Base-by-base conservation (phyloP, 1,140 invertebrate genomes). In the Aradophagus sp. region DNA sequence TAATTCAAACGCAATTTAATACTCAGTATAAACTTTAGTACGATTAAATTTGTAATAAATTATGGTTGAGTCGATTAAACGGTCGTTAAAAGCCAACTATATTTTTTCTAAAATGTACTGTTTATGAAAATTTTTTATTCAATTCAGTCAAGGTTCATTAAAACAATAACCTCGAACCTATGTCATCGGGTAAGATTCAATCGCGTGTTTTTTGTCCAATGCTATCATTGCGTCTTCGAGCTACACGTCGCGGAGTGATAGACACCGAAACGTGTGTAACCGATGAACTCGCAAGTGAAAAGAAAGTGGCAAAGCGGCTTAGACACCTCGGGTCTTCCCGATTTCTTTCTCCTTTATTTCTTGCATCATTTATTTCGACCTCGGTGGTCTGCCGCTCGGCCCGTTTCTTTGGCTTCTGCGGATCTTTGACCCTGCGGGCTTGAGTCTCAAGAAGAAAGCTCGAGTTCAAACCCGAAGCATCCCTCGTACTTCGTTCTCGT, bases 241-340 rank as follows among this genome's bases (percentile, higher is more conserved):
- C 45, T 16, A 23, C 31, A 23, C 29, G 29, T n/a, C n/a, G 14
- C 29, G 14, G 8, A 12, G 23, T 53, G 38, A 53, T 34, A 53
- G 26, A 55, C 59, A 39, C 35, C n/a, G 48, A 53, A 53, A 63
- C 17, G 32, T 19, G 39, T 56, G 50, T 52, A 52, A 67, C 23
- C 27, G 41, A 47, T 47, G 45, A 63, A 19, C 14, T 1, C 16
- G 44, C 47, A 55, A 27, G 62, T 62, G 47, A n/a, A 14, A 63
- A 45, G 53, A 59, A 63, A 73, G 52, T 61, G 16, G 47, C 36
- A 73, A 68, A 73, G 63, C 41, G 35, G 63, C 70, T 68, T 67
- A 72, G 52, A 63, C 41, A 59, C 48, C n/a, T 34, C 45, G 34
- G 52, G 69, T 61, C 63, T 72, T 67, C 58, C 34, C 29, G 53